Conservation (phyloP, 1,140 invertebrate species). For the Lepidurus couesii region DNA sequence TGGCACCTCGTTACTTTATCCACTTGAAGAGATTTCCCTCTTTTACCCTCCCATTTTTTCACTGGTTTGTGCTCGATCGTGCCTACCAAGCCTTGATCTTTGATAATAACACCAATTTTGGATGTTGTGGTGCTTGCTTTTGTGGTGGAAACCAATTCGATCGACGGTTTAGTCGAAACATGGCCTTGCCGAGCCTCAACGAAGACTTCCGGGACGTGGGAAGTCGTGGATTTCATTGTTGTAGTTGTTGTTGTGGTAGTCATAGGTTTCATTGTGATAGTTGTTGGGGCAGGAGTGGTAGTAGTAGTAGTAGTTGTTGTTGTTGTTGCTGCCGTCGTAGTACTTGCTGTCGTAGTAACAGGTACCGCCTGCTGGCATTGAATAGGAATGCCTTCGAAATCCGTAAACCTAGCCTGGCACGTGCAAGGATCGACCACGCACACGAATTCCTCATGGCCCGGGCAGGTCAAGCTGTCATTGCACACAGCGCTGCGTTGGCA, state of each 20-base stretch:
- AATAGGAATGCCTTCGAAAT: conserved; percentile 38
- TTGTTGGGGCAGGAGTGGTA: conserved; percentile 33
- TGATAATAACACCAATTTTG: background rate
- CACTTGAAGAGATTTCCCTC: conserved; percentile 35
- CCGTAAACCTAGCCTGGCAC: conserved; percentile 42
- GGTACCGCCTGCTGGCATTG: background rate
- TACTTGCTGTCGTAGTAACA: background rate
- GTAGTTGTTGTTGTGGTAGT: background rate
- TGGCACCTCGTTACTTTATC: conserved; percentile 54
- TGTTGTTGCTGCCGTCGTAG: conserved; percentile 26
- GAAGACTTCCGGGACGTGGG: background rate
- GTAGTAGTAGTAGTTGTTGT: conserved; percentile 28
- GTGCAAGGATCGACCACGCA: conserved; percentile 47
- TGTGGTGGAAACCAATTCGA: background rate
- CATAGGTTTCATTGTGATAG: background rate
- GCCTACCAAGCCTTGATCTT: background rate
- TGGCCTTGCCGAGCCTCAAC: background rate
- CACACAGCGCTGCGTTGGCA: conserved; percentile 44
- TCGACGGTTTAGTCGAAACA: background rate
- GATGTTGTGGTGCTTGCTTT: background rate
- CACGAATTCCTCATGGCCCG: conserved; percentile 41
- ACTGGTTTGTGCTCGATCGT: background rate
- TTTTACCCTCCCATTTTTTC: conserved; percentile 1
- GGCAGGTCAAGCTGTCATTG: conserved; percentile 40
- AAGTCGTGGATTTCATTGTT: background rate